Evolutionary conservation across 2,888 invertebrate species (phyloP), one percentile per base, ranked within the genome.

Genomic region (Melanargia galathea): DNA sequence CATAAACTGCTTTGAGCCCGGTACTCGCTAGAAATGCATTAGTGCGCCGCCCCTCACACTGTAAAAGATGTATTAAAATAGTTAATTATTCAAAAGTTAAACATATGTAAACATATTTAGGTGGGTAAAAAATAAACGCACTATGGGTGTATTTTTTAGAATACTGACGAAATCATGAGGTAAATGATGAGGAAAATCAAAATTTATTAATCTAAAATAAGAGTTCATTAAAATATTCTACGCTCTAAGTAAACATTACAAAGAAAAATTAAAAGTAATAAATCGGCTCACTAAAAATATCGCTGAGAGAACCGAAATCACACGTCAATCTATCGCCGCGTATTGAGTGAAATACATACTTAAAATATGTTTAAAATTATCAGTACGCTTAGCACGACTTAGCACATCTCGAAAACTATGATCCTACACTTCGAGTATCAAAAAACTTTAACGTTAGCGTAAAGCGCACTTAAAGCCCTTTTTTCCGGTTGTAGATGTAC

Each of bases 1-100:
- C 85, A 86, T 84, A 84, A 89, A 87, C 87, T 86, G 87, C 86
- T 78, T 89, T 87, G 90, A 87, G 89, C 88, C 87, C 83, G 81
- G 79, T 80, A 83, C 75, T 78, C 79, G 77, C 78, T 80, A 80
- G 73, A 85, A 86, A 88, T 85, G 86, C 86, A 81, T 82, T 77
- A 72, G 70, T 71, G 74, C 73, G 65, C 48, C 60, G 55, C 64
- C 64, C 70, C 66, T 83, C 80, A 88, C 81, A 87, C 87, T 88
- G 87, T 70, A 86, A 66, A 55, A 70, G 62, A 70, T 49, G 65
- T 24, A 56, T 67, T 71, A 67, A 60, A 60, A n/a, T n/a, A n/a
- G n/a, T 33, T 26, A 26, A 11, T 20, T 16, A 26, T 40, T 13
- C 51, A 20, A 13, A 24, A 46, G 24, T 18, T 35, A 30, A 67